phyloP scores from a whole-genome alignment of 2,113 vertebrate genomes.

The Aviceda subcristata region DNA sequence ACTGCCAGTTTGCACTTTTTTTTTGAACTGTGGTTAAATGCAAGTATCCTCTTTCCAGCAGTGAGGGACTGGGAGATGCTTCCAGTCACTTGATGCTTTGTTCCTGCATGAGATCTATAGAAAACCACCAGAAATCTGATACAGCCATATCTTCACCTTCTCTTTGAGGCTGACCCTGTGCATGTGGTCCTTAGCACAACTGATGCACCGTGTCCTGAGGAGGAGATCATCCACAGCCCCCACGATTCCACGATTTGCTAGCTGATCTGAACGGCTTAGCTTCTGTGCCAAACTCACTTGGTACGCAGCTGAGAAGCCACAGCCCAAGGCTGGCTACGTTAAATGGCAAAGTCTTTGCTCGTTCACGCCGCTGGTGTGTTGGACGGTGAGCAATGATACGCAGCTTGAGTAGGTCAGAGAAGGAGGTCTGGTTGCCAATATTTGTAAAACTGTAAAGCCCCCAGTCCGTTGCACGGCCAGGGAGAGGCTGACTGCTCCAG shows the following conservation, averaged over 20 bases:
- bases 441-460: not conserved
- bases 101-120: not conserved
- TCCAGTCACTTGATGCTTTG: not conserved
- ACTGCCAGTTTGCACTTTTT: not conserved
- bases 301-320: not conserved
- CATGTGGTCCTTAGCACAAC: not conserved
- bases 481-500: not conserved
- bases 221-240: not conserved
- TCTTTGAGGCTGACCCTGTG: not conserved
- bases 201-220: not conserved
- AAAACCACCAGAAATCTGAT: not conserved
- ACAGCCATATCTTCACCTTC: not conserved
- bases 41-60: not conserved
- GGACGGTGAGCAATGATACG: fast-evolving
- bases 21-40: not conserved
- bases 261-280: not conserved
- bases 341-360: not conserved
- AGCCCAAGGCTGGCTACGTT: not conserved
- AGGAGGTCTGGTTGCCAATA: not conserved
- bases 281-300: not conserved
- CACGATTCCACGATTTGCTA: not conserved
- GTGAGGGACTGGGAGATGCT: not conserved
- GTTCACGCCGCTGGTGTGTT: fast-evolving
- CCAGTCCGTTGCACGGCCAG: no score
- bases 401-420: not conserved